phyloP scores from a whole-genome alignment of 2,113 vertebrate species.

The Oxygymnocypris stewartii region DNA sequence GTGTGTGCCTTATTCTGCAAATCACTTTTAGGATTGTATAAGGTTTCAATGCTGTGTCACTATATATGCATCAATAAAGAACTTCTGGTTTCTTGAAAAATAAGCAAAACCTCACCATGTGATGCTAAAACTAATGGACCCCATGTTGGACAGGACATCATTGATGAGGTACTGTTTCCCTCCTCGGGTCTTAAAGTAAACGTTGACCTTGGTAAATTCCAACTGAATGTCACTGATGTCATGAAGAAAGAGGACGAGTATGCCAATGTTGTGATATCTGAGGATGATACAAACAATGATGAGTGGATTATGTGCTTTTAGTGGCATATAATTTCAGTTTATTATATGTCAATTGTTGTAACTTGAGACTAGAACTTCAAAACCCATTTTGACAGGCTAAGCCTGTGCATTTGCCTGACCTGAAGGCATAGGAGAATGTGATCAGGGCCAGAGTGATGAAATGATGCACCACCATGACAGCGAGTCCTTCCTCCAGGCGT shows the following conservation, averaged over 20 bases:
- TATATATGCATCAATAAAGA: neutral
- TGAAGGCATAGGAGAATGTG: conserved; percentile 90
- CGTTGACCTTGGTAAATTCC: conserved; percentile 95
- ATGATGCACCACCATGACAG: conserved; percentile 94
- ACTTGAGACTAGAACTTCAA: neutral
- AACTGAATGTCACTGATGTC: conserved; percentile 90
- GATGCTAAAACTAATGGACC: conserved; percentile 86
- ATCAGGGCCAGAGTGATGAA: conserved; percentile 88
- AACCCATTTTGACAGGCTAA: neutral
- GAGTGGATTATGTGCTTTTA: neutral
- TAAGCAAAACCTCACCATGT: conserved; percentile 81
- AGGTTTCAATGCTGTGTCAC: neutral
- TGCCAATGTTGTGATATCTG: conserved; percentile 94
- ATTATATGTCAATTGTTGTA: neutral
- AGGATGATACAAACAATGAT: neutral
- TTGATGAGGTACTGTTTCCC: conserved; percentile 81
- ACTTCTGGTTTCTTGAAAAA: neutral
- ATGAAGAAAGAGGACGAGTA: conserved; percentile 94
- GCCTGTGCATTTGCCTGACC: conserved; percentile 71
- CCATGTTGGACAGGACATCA: conserved; percentile 82
- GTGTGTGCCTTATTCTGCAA: neutral
- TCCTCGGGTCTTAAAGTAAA: conserved; percentile 90
- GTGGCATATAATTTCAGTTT: neutral
- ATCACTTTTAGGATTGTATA: neutral
- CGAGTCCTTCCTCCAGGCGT: conserved; percentile 94